Evolutionary conservation across 2,888 invertebrate species (phyloP).

Genomic region (Melinopterus prodromus): DNA sequence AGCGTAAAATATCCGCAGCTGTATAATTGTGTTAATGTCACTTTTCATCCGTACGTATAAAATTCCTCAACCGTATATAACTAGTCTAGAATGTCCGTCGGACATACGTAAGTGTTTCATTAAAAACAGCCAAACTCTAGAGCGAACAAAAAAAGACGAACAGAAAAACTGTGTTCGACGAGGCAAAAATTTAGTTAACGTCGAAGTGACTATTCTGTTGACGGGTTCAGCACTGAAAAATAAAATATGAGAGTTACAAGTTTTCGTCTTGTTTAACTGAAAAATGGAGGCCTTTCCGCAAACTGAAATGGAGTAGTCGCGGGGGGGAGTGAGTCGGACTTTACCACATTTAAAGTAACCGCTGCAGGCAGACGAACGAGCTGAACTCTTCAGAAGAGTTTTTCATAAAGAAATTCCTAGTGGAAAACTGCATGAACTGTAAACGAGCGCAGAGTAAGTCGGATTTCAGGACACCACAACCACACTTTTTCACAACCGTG

Average conservation of each 20-base stretch:
- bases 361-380: slow-evolving; percentile 4
- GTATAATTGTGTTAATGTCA: not conserved
- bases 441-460: not conserved
- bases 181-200: slow-evolving; percentile 4
- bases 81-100: not conserved
- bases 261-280: not conserved
- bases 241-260: slow-evolving; percentile 4
- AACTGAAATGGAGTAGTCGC: not conserved
- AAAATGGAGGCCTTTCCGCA: not conserved
- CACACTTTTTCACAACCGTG: not conserved
- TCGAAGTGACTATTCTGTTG: slow-evolving; percentile 4
- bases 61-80: not conserved
- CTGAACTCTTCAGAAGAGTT: not conserved
- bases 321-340: not conserved
- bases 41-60: not conserved
- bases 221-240: not conserved
- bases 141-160: not conserved
- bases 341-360: slow-evolving; percentile 4
- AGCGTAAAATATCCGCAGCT: not conserved
- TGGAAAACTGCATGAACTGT: not conserved
- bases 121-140: not conserved
- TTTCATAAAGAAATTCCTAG: not conserved
- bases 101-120: not conserved
- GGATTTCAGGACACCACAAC: not conserved
- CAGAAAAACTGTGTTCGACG: not conserved